Percentiles rank a stretch among this genome's conserved stretches.
Evolutionary conservation across 1,140 invertebrate genomes (phyloP).

Genomic region (Diorhabda carinulata): DNA sequence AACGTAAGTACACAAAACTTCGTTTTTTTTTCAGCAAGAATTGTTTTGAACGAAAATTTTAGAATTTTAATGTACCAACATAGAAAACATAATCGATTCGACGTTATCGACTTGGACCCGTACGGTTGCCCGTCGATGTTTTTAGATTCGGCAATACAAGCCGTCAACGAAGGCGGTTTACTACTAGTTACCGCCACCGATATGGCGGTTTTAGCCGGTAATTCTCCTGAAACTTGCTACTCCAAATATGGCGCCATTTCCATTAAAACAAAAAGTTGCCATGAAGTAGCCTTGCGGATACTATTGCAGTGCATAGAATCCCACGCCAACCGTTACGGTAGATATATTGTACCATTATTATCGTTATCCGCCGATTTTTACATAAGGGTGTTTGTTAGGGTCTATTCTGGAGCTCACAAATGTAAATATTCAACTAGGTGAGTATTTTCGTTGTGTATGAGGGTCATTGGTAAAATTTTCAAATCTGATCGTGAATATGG

Average conservation of each 20-base stretch:
- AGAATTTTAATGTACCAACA: constrained; percentile 84
- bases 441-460: constrained; percentile 19
- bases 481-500: too few species aligned
- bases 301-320: constrained; percentile 85
- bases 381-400: constrained; percentile 86
- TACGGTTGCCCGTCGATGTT: constrained; percentile 95
- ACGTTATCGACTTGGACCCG: constrained; percentile 94
- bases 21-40: too few species aligned
- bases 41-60: constrained; percentile 37
- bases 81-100: constrained; percentile 67
- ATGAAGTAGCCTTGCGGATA: constrained; percentile 95
- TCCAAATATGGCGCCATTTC: constrained; percentile 94
- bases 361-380: constrained; percentile 97
- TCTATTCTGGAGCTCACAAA: constrained; percentile 72
- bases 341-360: constrained; percentile 88
- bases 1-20: constrained; percentile 53
- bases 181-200: constrained; percentile 97
- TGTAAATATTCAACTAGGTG: constrained; percentile 82
- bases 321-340: constrained; percentile 87
- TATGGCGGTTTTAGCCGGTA: constrained; percentile 95
- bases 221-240: constrained; percentile 85
- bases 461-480: too few species aligned
- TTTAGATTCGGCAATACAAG: constrained; percentile 87
- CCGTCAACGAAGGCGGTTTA: constrained; percentile 71
- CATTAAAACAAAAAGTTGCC: constrained; percentile 81